phyloP scores from a whole-genome alignment of 2,888 invertebrate genomes.

The Sarcophaga caerulescens region DNA sequence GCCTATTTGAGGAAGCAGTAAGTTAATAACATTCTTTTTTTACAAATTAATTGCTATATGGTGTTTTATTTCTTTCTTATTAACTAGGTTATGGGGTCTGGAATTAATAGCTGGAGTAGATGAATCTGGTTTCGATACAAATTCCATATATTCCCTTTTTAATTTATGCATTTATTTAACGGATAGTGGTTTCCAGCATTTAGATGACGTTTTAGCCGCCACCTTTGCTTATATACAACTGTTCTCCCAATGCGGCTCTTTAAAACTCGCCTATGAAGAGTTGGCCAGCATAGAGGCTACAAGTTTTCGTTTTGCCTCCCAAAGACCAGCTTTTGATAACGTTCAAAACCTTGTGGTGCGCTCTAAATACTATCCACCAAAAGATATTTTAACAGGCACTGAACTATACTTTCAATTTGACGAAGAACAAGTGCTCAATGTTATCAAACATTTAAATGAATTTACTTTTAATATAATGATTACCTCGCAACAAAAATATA shows the following conservation, averaged over 20 bases:
- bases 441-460: constrained; percentile 76
- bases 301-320: constrained; percentile 87
- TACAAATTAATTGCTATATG: background rate
- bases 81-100: constrained; percentile 87
- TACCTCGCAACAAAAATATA: constrained; percentile 77
- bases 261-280: constrained; percentile 82
- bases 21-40: constrained; percentile 50
- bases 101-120: constrained; percentile 87
- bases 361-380: constrained; percentile 90
- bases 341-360: constrained; percentile 89
- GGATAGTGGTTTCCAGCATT: constrained; percentile 87
- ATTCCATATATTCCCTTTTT: constrained; percentile 89
- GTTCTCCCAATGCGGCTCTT: constrained; percentile 81
- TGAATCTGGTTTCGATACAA: constrained; percentile 89
- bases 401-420: constrained; percentile 89
- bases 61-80: background rate
- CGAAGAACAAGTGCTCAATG: constrained; percentile 82
- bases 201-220: constrained; percentile 88
- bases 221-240: constrained; percentile 91
- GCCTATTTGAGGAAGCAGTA: constrained; percentile 88
- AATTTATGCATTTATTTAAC: constrained; percentile 88
- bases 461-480: constrained; percentile 80
- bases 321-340: constrained; percentile 87
- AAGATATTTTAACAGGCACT: constrained; percentile 90
- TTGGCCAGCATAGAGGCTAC: constrained; percentile 87